Evolutionary conservation across 37 sponge, comb jelly and placozoan genomes (phyloP).

Genomic region (Mnemiopsis leidyi): DNA sequence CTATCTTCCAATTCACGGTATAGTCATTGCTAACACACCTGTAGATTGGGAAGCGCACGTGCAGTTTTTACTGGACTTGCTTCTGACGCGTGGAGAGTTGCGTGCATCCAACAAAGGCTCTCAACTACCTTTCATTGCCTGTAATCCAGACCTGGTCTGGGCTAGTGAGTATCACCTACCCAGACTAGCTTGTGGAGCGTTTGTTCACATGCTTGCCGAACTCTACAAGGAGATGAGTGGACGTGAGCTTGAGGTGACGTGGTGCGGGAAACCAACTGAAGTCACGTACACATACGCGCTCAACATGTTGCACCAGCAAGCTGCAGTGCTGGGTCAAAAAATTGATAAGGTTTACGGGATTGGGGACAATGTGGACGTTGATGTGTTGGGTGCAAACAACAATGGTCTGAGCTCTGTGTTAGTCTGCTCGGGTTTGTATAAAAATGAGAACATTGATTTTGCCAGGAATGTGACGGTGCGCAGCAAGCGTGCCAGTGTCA

Average conservation of each 20-base stretch:
- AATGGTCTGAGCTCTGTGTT: not conserved
- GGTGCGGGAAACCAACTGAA: constrained; percentile 43
- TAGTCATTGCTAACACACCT: constrained; percentile 39
- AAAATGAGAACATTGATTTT: not conserved
- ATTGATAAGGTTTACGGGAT: constrained; percentile 1
- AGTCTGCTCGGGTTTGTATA: constrained; percentile 39
- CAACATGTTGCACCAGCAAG: not conserved
- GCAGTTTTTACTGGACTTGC: constrained; percentile 35
- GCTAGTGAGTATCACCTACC: constrained; percentile 64
- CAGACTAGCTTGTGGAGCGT: constrained; percentile 49
- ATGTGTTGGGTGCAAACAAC: constrained; percentile 33
- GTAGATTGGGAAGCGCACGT: constrained; percentile 57
- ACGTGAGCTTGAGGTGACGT: constrained; percentile 29
- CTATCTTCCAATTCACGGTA: constrained; percentile 32
- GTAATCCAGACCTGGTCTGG: constrained; percentile 59
- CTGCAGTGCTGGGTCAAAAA: not conserved
- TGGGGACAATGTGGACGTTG: constrained; percentile 63
- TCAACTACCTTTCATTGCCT: constrained; percentile 43
- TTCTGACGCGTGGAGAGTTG: not conserved
- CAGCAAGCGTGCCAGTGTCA: constrained; percentile 53
- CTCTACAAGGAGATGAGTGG: constrained; percentile 46
- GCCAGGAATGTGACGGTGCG: not conserved
- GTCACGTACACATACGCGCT: constrained; percentile 28
- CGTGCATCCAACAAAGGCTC: not conserved
- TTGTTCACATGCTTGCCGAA: constrained; percentile 8